phyloP scores from a whole-genome alignment of 2,888 invertebrate species.

The Cybosia mesomella region DNA sequence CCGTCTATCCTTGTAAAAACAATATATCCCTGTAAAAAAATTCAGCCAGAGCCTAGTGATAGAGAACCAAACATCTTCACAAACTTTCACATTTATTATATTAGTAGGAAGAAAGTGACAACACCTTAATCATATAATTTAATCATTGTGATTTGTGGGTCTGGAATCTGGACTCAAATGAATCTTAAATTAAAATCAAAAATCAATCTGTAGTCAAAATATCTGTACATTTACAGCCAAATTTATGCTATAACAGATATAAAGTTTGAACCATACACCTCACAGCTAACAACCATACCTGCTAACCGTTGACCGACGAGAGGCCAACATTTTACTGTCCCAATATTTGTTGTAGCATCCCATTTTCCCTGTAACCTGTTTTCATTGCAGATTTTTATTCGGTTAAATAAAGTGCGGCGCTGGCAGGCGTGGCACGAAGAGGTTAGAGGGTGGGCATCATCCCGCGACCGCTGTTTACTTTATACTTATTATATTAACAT shows the following conservation, averaged over 20 bases:
- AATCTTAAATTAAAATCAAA: no score
- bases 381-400: conserved; percentile 58
- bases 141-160: no score
- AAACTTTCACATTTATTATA: no score
- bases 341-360: conserved; percentile 41
- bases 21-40: no score
- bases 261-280: background rate
- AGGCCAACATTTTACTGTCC: conserved; percentile 24
- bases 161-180: no score
- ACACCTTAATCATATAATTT: no score
- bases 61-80: no score
- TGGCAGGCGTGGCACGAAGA: conserved; percentile 32
- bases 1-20: no score
- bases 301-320: background rate
- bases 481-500: conserved; percentile 82
- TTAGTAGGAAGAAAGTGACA: no score
- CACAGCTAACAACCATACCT: conserved; percentile 1
- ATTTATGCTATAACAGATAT: background rate
- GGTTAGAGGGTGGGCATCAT: conserved; percentile 56
- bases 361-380: conserved; percentile 54
- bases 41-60: no score
- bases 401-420: conserved; percentile 50
- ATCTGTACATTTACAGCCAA: background rate
- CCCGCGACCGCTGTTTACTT: conserved; percentile 76
- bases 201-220: no score